These are phyloP conservation scores for Oxystoma pomonae DNA, from an alignment of 2,888 invertebrate genomes.

Conservation along the genomic window DNA sequence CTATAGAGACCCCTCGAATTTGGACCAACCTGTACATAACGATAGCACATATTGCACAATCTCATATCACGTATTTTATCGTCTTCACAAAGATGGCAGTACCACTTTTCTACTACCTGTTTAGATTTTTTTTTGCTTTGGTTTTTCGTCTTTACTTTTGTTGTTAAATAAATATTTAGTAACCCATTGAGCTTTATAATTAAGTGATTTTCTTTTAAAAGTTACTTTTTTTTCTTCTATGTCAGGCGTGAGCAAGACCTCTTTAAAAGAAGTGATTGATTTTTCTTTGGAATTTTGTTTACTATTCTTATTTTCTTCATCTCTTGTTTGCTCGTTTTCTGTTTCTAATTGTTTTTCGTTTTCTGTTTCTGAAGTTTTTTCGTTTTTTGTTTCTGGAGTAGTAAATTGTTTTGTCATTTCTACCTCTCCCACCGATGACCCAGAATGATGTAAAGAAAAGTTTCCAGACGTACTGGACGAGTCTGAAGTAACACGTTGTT, in stretches of 20 bases:
- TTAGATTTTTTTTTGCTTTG: not conserved
- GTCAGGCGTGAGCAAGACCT: not conserved
- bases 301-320: not conserved
- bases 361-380: not conserved
- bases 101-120: slow-evolving; percentile 1
- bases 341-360: not conserved
- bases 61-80: slow-evolving; percentile 7
- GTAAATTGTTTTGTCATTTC: not conserved
- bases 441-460: not conserved
- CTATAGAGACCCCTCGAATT: too few relatives aligned
- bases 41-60: not conserved
- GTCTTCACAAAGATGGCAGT: slow-evolving; percentile 1
- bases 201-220: not conserved
- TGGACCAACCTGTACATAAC: slow-evolving; percentile 11
- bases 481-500: not conserved
- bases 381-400: not conserved
- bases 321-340: not conserved
- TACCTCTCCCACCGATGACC: not conserved
- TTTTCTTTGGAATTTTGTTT: not conserved
- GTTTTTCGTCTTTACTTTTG: not conserved
- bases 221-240: not conserved
- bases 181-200: not conserved
- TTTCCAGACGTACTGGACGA: not conserved
- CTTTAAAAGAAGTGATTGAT: not conserved
- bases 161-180: not conserved